A percentile compares a stretch with the other conserved stretches of the same genome.
Evolutionary conservation across 2,113 vertebrate species (phyloP).

Genomic region (Nibea coibor): DNA sequence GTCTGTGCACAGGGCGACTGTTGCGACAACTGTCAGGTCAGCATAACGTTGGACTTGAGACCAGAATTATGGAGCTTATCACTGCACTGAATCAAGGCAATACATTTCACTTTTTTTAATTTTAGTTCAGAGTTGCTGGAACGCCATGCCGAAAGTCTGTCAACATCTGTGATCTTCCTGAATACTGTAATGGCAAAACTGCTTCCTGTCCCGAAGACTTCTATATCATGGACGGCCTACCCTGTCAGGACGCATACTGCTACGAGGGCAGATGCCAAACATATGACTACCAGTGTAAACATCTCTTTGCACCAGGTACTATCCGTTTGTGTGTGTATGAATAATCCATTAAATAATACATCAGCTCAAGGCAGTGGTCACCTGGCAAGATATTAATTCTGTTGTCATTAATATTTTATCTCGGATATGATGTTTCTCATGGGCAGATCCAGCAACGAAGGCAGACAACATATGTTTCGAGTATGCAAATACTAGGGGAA

Average conservation of each 20-base stretch:
- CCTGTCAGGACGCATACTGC: constrained; percentile 87
- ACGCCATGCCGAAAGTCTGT: constrained; percentile 78
- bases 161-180: constrained; percentile 88
- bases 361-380: background rate
- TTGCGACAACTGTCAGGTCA: constrained; percentile 89
- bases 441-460: constrained; percentile 83
- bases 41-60: background rate
- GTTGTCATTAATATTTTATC: background rate
- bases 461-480: constrained; percentile 86
- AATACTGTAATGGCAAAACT: constrained; percentile 85
- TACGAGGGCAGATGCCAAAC: constrained; percentile 90
- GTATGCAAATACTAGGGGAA: constrained; percentile 81
- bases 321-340: background rate
- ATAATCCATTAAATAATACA: background rate
- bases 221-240: constrained; percentile 88
- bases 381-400: background rate
- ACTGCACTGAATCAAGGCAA: background rate
- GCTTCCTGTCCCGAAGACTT: constrained; percentile 85
- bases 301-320: constrained; percentile 86
- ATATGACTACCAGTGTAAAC: constrained; percentile 87
- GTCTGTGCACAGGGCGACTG: constrained; percentile 87
- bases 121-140: constrained; percentile 86
- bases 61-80: background rate
- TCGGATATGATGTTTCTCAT: constrained; percentile 16
- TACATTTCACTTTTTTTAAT: background rate